Evolutionary conservation across 1,140 invertebrate genomes (phyloP).

Genomic region (Drosophila dunni): DNA sequence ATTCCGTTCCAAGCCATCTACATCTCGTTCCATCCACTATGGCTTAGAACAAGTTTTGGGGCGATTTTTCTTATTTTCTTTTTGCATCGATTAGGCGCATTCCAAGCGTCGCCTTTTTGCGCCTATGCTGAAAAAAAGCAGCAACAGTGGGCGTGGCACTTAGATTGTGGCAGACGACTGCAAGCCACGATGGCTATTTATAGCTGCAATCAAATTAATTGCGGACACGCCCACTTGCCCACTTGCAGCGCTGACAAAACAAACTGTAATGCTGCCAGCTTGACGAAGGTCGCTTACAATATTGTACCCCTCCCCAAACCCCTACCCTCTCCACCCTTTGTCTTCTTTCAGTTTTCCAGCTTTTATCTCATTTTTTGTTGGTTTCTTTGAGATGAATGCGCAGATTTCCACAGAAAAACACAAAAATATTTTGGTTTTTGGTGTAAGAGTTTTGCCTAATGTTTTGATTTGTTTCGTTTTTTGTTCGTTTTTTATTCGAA

Average conservation of each 20-base stretch:
- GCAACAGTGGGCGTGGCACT: constrained; percentile 57
- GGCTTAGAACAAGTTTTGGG: constrained; percentile 74
- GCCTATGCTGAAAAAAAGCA: background rate
- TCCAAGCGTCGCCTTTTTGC: constrained; percentile 59
- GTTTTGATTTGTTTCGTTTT: constrained; percentile 26
- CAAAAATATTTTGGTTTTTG: constrained; percentile 47
- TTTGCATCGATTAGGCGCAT: constrained; percentile 78
- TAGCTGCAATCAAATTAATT: constrained; percentile 81
- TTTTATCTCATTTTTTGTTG: constrained; percentile 40
- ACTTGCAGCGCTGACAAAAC: constrained; percentile 65
- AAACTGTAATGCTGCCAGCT: constrained; percentile 65
- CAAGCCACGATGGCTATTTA: constrained; percentile 62
- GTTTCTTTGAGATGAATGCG: constrained; percentile 73
- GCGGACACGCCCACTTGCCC: constrained; percentile 74
- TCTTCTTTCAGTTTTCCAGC: background rate
- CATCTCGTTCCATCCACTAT: background rate
- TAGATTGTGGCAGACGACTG: constrained; percentile 44
- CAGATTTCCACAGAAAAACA: constrained; percentile 77
- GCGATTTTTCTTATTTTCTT: constrained; percentile 35
- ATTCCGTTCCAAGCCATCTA: background rate
- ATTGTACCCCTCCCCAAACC: no score
- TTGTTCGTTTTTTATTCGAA: constrained; percentile 19
- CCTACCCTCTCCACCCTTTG: background rate
- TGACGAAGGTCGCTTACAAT: constrained; percentile 48
- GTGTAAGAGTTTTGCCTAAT: constrained; percentile 45